Conservation (phyloP, 2,888 invertebrate species). For the Leptogaster cylindrica region DNA sequence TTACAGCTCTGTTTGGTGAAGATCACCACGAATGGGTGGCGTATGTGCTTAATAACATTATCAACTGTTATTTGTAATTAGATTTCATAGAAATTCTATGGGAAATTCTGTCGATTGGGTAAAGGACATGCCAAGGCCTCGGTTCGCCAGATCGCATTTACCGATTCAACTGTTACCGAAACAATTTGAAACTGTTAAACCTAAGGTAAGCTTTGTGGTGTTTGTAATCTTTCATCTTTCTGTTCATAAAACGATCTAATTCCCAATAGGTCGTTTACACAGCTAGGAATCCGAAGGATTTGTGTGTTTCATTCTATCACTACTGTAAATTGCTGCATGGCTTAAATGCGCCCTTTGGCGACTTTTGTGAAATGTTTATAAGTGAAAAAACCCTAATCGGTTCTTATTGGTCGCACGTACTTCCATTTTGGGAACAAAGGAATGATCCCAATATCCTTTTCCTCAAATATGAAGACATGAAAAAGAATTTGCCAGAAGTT, state of each 20-base stretch:
- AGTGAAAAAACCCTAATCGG: constrained; percentile 70
- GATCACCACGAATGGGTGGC: constrained; percentile 68
- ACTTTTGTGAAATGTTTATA: constrained; percentile 78
- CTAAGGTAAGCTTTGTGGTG: constrained; percentile 74
- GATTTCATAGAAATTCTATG: constrained; percentile 56
- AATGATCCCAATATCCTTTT: constrained; percentile 76
- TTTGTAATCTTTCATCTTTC: too few relatives aligned
- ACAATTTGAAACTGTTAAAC: constrained; percentile 69
- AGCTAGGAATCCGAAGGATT: constrained; percentile 88
- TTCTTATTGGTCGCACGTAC: constrained; percentile 71
- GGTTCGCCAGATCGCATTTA: constrained; percentile 78
- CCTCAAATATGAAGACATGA: constrained; percentile 84
- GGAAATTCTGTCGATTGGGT: constrained; percentile 78
- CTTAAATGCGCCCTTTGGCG: constrained; percentile 70
- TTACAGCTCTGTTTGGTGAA: constrained; percentile 69
- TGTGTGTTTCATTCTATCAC: constrained; percentile 86
- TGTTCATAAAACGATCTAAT: constrained; percentile 5
- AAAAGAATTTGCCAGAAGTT: constrained; percentile 71
- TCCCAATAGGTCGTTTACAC: constrained; percentile 79
- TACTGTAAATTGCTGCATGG: constrained; percentile 78
- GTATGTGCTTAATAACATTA: constrained; percentile 58
- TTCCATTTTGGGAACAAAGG: constrained; percentile 74
- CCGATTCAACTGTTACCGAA: constrained; percentile 74
- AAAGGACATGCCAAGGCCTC: constrained; percentile 70
- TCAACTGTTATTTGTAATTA: too few relatives aligned